Base-by-base conservation (phyloP, 2,797 vertebrate genomes). In the Micrastur ruficollis region DNA sequence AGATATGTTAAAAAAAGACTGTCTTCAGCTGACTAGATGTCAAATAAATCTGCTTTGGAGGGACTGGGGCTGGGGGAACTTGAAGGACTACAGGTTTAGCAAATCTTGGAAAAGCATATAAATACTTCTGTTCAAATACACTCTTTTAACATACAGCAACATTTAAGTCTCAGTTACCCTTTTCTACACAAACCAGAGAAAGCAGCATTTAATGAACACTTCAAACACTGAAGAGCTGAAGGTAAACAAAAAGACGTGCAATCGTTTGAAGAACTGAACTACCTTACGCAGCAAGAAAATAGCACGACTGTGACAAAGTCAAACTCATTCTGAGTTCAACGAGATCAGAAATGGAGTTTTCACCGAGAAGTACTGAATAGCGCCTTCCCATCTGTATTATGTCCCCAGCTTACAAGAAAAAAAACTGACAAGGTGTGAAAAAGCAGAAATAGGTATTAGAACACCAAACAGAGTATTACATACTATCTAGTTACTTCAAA, bases 251-350 rank as follows among this genome's bases (percentile, higher is more conserved):
- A 31, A 56, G 46, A 53, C 13, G 46, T 0, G 5, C 70, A 40
- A 42, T 9, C 50, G 15, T 20, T 50, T 36, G 27, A 68, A 79
- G 31, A 65, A 26, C 62, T 12, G 8, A 67, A 16, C 20, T 5
- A 42, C 25, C 46, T 34, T 26, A 52, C 31, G 20, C 29, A 50
- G 72, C 31, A 65, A 83, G 34, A 46, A 16, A 53, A 58, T 0
- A 56, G 27, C 55, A 32, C 0, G 3, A 5, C 2, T 46, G 34
- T 11, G 21, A 38, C 17, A 29, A 58, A 59, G 13, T 1, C 67
- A 34, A 29, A 32, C 31, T 23, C 75, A 9, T 8, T 14, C 6
- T 0, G 16, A 40, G 31, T 3, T 63, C 36, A 20, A 0, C 1
- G 16, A 68, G 40, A 47, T 36, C 3, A 62, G 59, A 89, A 75